Conservation (phyloP, 2,113 vertebrate genomes). For the Notothenia rossii region DNA sequence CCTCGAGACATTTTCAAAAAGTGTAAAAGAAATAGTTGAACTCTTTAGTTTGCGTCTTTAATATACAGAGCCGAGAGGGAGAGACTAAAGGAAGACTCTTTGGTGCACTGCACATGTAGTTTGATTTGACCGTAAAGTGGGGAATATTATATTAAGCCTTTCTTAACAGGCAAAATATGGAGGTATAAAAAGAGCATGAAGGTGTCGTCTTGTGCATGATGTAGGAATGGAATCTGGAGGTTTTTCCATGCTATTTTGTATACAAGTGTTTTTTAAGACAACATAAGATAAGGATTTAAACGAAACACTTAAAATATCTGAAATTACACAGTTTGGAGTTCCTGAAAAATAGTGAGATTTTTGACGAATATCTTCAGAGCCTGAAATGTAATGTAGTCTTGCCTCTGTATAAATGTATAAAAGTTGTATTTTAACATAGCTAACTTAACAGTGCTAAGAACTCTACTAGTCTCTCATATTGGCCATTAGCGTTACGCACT, state of each 20-base stretch:
- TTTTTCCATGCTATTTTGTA: slow-evolving; percentile 22
- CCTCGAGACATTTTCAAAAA: slow-evolving; percentile 24
- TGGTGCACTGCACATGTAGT: slow-evolving; percentile 60
- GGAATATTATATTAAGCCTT: neutral
- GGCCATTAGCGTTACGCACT: slow-evolving; percentile 30
- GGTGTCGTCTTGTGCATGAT: neutral
- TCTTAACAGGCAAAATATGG: neutral
- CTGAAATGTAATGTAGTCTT: slow-evolving; percentile 4
- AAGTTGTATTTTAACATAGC: neutral
- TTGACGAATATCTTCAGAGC: slow-evolving; percentile 1
- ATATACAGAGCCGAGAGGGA: slow-evolving; percentile 25
- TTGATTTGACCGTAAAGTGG: slow-evolving; percentile 2
- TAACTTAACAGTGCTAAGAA: slow-evolving; percentile 22
- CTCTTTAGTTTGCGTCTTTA: slow-evolving; percentile 31
- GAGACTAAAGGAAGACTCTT: slow-evolving; percentile 59
- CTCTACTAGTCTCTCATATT: neutral
- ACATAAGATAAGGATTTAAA: slow-evolving; percentile 8
- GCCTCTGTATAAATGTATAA: slow-evolving; percentile 63
- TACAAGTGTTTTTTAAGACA: slow-evolving; percentile 8
- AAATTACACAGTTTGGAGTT: slow-evolving; percentile 14
- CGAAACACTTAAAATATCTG: neutral
- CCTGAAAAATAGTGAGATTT: slow-evolving; percentile 11
- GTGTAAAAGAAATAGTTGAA: slow-evolving; percentile 26
- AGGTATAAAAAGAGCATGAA: neutral
- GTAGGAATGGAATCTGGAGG: slow-evolving; percentile 8